A percentile compares a stretch with the other conserved stretches of the same genome.
Conservation (phyloP, 2,888 invertebrate species). For the Andrena dorsata region DNA sequence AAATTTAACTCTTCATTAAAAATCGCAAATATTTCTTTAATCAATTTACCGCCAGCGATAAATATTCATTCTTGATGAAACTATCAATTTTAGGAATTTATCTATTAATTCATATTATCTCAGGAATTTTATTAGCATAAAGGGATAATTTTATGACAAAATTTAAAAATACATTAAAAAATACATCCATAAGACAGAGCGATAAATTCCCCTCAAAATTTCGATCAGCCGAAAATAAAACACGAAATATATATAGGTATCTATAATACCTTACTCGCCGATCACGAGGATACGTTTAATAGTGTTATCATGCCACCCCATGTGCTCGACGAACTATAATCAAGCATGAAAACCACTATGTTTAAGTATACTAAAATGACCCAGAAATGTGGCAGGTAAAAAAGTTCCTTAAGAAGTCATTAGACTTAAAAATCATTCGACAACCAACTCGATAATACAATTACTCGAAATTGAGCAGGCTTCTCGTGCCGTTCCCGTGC, state of each 20-base stretch:
- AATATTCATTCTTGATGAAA: too few relatives aligned
- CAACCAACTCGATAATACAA: background rate
- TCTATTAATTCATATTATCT: too few relatives aligned
- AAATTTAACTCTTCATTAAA: too few relatives aligned
- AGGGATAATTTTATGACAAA: too few relatives aligned
- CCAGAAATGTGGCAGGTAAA: background rate
- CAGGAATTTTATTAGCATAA: too few relatives aligned
- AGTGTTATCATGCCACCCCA: background rate
- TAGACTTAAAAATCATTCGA: slow-evolving; percentile 8
- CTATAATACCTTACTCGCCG: background rate
- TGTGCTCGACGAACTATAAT: slow-evolving; percentile 11
- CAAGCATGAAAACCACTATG: slow-evolving; percentile 2
- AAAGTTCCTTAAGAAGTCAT: background rate
- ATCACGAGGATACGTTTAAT: background rate
- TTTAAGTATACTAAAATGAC: slow-evolving; percentile 24
- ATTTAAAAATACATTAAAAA: too few relatives aligned
- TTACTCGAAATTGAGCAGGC: background rate
- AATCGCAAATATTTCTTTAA: too few relatives aligned
- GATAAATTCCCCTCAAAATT: background rate
- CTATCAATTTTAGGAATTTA: too few relatives aligned
- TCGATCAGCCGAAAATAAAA: background rate
- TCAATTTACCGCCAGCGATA: too few relatives aligned
- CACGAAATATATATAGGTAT: slow-evolving; percentile 9
- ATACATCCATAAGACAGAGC: too few relatives aligned
- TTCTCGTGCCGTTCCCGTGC: background rate